Percentiles rank a stretch among this genome's conserved stretches.
phyloP scores from a whole-genome alignment of 2,797 vertebrate species.

The Columba guinea region DNA sequence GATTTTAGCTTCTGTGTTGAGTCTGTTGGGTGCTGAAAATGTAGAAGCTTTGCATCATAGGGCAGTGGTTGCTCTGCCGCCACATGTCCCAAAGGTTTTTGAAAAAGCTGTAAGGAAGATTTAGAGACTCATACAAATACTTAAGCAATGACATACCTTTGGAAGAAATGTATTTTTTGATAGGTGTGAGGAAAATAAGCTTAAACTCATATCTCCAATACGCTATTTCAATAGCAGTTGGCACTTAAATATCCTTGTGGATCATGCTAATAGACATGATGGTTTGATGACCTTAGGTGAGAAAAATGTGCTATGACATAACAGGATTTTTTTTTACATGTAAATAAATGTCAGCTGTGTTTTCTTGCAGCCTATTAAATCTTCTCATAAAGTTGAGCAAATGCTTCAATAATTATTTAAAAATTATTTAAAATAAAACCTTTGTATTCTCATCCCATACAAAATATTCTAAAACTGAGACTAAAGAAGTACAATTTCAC shows the following conservation, averaged over 20 bases:
- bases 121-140: neutral
- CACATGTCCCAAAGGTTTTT: neutral
- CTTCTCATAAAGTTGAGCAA: neutral
- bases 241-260: neutral
- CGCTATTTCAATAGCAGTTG: neutral
- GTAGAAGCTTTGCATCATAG: neutral
- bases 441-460: neutral
- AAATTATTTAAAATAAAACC: neutral
- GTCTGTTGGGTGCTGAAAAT: neutral
- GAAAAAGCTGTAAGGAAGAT: neutral
- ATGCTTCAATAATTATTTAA: neutral
- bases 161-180: neutral
- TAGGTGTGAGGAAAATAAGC: neutral
- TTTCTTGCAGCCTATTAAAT: neutral
- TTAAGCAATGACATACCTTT: neutral
- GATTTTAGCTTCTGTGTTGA: neutral
- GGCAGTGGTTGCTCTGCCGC: neutral
- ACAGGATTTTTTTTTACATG: neutral
- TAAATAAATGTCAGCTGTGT: neutral
- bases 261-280: neutral
- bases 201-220: neutral
- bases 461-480: neutral
- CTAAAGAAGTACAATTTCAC: neutral
- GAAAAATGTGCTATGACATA: neutral
- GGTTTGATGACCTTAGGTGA: neutral